Conservation (phyloP, 2,797 vertebrate species). For the Spinus olivaceus region DNA sequence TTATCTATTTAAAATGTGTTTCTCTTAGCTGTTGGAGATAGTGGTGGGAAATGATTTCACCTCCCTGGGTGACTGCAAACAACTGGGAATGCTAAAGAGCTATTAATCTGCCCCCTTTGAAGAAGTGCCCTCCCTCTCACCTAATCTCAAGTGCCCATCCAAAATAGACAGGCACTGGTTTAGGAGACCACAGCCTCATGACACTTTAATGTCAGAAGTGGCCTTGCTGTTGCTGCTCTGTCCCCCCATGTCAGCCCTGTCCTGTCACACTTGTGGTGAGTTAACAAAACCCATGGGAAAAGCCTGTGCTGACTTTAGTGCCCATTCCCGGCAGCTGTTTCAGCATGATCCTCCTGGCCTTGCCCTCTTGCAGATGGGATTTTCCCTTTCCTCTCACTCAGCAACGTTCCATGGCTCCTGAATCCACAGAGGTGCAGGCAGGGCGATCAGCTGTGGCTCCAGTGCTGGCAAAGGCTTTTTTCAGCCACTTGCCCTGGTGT, state of each 20-base stretch:
- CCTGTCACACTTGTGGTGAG: rapidly evolving
- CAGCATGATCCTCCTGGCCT: not conserved
- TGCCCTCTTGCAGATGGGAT: not conserved
- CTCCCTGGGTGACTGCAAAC: slow-evolving; percentile 27
- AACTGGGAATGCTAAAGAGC: slow-evolving; percentile 6
- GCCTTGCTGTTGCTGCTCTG: not conserved
- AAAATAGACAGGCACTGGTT: not conserved
- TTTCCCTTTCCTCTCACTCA: not conserved
- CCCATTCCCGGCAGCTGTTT: not conserved
- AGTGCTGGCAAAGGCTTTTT: not conserved
- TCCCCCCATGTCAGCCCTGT: not conserved
- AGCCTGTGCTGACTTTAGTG: not conserved
- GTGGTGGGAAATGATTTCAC: slow-evolving; percentile 53
- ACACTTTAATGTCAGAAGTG: not conserved
- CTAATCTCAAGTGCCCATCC: not conserved
- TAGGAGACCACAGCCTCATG: not conserved
- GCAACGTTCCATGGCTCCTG: not conserved
- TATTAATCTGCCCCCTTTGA: slow-evolving; percentile 26
- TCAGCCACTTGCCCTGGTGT: not conserved
- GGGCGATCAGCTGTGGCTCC: not conserved
- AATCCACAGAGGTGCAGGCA: not conserved
- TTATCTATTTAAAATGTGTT: slow-evolving; percentile 60
- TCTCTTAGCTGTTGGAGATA: slow-evolving; percentile 52
- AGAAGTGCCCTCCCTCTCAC: slow-evolving; percentile 8
- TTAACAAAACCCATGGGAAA: not conserved